Conservation (phyloP, 92 coral and sea anemone genomes). For the Pocillopora meandrina region DNA sequence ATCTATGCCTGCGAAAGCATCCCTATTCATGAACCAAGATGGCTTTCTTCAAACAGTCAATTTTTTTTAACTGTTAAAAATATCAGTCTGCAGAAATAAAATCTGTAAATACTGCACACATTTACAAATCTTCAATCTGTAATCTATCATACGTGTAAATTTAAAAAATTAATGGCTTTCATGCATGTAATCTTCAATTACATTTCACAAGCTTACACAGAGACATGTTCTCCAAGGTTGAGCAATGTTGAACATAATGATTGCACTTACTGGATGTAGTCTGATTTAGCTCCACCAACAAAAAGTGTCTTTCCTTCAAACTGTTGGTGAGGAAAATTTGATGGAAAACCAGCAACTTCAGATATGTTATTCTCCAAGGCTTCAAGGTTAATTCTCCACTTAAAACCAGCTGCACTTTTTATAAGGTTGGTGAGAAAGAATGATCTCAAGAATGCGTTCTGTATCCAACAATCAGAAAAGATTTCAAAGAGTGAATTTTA, state of each 20-base stretch:
- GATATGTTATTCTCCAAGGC: slow-evolving; percentile 74
- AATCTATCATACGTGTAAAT: too few species aligned
- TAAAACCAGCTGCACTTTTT: slow-evolving; percentile 54
- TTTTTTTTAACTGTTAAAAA: too few species aligned
- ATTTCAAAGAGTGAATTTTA: background rate
- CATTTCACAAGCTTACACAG: too few species aligned
- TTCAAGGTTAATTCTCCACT: slow-evolving; percentile 86
- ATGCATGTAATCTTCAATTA: too few species aligned
- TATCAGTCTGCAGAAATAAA: background rate
- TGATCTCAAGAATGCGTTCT: slow-evolving; percentile 74
- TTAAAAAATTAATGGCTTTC: too few species aligned
- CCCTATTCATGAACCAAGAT: background rate
- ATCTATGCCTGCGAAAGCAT: background rate
- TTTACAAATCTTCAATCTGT: too few species aligned
- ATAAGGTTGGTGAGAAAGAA: slow-evolving; percentile 88
- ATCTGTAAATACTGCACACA: background rate
- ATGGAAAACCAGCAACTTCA: slow-evolving; percentile 66
- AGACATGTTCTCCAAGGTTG: too few species aligned
- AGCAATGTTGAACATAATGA: background rate
- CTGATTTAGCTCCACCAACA: slow-evolving; percentile 90
- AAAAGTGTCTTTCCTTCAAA: slow-evolving; percentile 75
- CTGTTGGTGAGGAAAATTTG: slow-evolving; percentile 59
- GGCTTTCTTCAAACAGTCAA: background rate
- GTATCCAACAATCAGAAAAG: slow-evolving; percentile 14
- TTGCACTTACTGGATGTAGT: slow-evolving; percentile 75